A percentile compares a stretch with the other conserved stretches of the same genome.
These are phyloP conservation scores for Albula goreensis DNA, from an alignment of 2,113 vertebrate genomes.

Conservation along the genomic window DNA sequence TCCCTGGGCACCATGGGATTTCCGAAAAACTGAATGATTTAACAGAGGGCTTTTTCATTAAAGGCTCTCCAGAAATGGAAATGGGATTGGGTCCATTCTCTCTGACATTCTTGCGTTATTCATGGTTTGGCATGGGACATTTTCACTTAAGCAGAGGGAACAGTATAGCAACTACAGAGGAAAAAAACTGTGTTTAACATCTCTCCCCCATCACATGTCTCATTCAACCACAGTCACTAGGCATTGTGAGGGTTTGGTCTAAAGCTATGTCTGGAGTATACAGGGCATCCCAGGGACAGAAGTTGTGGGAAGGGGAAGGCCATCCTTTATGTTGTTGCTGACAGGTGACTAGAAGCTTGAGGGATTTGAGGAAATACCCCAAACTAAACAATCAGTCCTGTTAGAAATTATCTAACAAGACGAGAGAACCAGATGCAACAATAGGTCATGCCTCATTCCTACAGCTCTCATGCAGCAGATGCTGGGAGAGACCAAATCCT, in stretches of 20 bases:
- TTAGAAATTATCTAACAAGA: conserved; percentile 28
- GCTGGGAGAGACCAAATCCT: too few species aligned
- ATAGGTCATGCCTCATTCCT: conserved; percentile 43
- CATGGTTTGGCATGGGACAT: background rate
- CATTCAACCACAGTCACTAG: too few species aligned
- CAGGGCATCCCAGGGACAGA: conserved; percentile 57
- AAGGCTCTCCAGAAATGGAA: conserved; percentile 49
- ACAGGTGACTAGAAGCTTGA: conserved; percentile 27
- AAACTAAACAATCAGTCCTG: conserved; percentile 50
- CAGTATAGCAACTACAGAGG: background rate
- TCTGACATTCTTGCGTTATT: background rate
- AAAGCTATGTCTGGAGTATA: conserved; percentile 56
- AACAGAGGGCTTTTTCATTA: conserved; percentile 46
- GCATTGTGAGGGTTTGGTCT: conserved; percentile 14
- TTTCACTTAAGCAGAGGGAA: background rate
- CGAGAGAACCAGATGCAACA: conserved; percentile 37
- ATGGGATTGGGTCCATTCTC: conserved; percentile 19
- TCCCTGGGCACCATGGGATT: conserved; percentile 31
- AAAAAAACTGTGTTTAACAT: background rate
- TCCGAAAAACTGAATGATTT: conserved; percentile 30
- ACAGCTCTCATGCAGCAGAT: conserved; percentile 36
- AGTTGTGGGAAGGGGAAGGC: conserved; percentile 44
- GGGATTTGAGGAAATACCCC: conserved; percentile 60
- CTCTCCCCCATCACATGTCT: background rate
- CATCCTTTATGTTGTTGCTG: conserved; percentile 57